phyloP scores from a whole-genome alignment of 2,888 invertebrate species.

The Cosmia pyralina region DNA sequence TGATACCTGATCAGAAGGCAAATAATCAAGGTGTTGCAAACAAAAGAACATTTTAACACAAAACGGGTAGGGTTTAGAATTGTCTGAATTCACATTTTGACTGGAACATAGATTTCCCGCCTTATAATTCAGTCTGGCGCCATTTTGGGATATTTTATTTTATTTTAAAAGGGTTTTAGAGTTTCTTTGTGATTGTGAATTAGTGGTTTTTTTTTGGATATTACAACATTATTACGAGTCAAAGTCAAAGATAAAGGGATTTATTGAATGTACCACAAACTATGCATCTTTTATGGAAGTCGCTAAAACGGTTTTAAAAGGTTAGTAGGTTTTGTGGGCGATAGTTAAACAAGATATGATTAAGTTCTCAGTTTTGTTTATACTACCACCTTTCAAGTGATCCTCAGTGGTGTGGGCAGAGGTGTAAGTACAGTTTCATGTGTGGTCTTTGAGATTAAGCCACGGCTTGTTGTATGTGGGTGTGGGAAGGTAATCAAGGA shows the following conservation, averaged over 20 bases:
- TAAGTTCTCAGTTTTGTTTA: conserved; percentile 33
- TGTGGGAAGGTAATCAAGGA: conserved; percentile 20
- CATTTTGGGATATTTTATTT: conserved; percentile 66
- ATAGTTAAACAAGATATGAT: conserved; percentile 38
- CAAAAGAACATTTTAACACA: conserved; percentile 35
- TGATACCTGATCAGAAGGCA: conserved; percentile 81
- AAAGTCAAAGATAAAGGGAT: conserved; percentile 30
- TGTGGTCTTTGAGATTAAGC: conserved; percentile 19
- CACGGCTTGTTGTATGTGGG: conserved; percentile 1
- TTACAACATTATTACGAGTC: conserved; percentile 62
- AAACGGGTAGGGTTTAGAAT: conserved; percentile 70
- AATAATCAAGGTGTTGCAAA: conserved; percentile 55
- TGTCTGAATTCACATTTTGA: conserved; percentile 60
- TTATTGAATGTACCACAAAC: conserved; percentile 24
- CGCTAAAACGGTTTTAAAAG: conserved; percentile 44
- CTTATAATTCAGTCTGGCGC: conserved; percentile 69
- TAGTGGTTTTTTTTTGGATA: conserved; percentile 64
- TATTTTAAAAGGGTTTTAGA: conserved; percentile 64
- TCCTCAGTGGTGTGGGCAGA: conserved; percentile 11
- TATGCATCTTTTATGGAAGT: conserved; percentile 32
- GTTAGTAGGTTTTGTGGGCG: conserved; percentile 38
- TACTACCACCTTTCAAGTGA: conserved; percentile 28
- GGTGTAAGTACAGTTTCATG: background rate
- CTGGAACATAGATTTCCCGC: conserved; percentile 65
- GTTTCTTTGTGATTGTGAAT: conserved; percentile 53